Evolutionary conservation across 2,888 invertebrate genomes (phyloP), one percentile per base, ranked within the genome.

Genomic region (Ephialtes manifestator): DNA sequence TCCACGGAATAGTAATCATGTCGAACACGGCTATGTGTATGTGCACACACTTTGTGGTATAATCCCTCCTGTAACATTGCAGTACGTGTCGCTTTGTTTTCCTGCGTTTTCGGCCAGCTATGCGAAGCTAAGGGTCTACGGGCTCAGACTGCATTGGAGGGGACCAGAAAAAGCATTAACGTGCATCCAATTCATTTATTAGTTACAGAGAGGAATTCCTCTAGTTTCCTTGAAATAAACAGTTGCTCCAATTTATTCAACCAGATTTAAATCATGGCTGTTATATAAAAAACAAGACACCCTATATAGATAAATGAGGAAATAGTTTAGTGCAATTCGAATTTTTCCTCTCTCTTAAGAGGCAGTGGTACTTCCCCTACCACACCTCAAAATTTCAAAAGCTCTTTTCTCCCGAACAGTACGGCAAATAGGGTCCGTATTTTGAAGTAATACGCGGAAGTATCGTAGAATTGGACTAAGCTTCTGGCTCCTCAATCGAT

Each of bases 1-100:
- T 71, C 89, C 87, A 88, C 89, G 90, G 94, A 94, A 94, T 94
- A 93, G 90, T 92, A 94, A 94, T 93, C 88, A 91, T 90, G 92
- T 91, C 91, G 90, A 93, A 93, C 92, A 92, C 92, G 90, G 90
- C 91, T 91, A 91, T 89, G 87, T 88, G 84, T 74, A 43, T 67
- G 28, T n/a, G 53, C 74, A 13, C 58, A 68, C 67, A 71, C 58
- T 67, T 58, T n/a, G 60, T 60, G n/a, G 18, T 68, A 58, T 48
- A 72, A 71, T 84, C 58, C 70, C 60, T 68, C 13, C 71, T 46
- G 28, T 65, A 53, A 65, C 28, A 51, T 68, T 58, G 46, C 39
- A 63, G 48, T 48, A 71, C 76, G 70, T 75, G 75, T 63, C 74
- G 46, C 68, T 81, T 74, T 68, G 77, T 84, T 78, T 48, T 43